phyloP scores from a whole-genome alignment of 2,113 vertebrate genomes.

The Alouatta palliata region DNA sequence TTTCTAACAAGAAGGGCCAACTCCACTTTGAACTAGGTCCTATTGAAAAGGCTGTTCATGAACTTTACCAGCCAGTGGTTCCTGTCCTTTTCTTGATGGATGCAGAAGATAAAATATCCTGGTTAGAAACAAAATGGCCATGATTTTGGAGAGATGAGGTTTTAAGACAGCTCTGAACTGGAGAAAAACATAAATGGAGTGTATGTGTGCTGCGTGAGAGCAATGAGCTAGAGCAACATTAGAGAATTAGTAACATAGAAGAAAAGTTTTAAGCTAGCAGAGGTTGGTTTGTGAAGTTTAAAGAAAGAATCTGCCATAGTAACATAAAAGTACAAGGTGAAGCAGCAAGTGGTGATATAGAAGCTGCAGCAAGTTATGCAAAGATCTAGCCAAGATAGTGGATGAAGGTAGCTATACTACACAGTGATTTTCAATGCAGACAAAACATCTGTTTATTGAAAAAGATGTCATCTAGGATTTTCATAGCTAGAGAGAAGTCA shows the following conservation, averaged over 20 bases:
- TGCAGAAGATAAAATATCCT: neutral
- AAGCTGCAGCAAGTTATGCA: too few relatives aligned
- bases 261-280: neutral
- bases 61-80: neutral
- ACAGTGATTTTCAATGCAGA: too few relatives aligned
- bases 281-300: neutral
- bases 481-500: too few relatives aligned
- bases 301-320: too few relatives aligned
- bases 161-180: neutral
- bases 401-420: too few relatives aligned
- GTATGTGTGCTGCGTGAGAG: rapidly evolving
- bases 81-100: neutral
- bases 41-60: neutral
- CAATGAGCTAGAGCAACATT: neutral
- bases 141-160: neutral
- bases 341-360: too few relatives aligned
- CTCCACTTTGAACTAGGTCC: too few relatives aligned
- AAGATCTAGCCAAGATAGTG: too few relatives aligned
- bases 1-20: neutral
- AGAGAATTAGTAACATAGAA: neutral
- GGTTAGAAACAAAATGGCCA: neutral
- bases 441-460: too few relatives aligned
- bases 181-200: neutral
- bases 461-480: too few relatives aligned
- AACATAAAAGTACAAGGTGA: too few relatives aligned